Evolutionary conservation across 1,140 invertebrate species (phyloP).

Genomic region (Druon quercuslanigerum): DNA sequence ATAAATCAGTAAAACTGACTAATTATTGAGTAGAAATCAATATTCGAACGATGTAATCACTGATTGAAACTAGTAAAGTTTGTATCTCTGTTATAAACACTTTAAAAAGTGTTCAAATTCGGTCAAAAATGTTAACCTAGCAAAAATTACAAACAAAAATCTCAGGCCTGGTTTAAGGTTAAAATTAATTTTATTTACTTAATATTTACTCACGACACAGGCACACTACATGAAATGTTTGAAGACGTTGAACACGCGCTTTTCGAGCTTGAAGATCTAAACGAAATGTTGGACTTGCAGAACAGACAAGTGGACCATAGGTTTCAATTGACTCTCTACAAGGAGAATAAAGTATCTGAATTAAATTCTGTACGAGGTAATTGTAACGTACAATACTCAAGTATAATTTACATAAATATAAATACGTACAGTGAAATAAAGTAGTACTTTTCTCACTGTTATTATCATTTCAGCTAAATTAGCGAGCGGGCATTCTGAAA

Average conservation of each 20-base stretch:
- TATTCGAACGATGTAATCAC: too few species aligned
- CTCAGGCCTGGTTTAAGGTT: background rate
- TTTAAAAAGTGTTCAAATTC: too few species aligned
- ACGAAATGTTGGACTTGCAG: slow-evolving; percentile 81
- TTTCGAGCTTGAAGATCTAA: slow-evolving; percentile 79
- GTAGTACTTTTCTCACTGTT: slow-evolving; percentile 8
- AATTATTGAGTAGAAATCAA: too few species aligned
- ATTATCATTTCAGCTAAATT: slow-evolving; percentile 75
- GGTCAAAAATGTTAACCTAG: too few species aligned
- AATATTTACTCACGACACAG: slow-evolving; percentile 60
- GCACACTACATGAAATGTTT: slow-evolving; percentile 78
- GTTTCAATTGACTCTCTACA: slow-evolving; percentile 80
- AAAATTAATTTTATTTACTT: slow-evolving; percentile 22
- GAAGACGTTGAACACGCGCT: slow-evolving; percentile 80
- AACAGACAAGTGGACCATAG: slow-evolving; percentile 79
- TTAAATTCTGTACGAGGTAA: slow-evolving; percentile 78
- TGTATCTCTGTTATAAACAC: too few species aligned
- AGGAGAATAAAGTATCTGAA: slow-evolving; percentile 79
- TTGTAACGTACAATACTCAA: slow-evolving; percentile 20
- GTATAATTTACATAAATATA: background rate
- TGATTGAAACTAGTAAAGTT: too few species aligned
- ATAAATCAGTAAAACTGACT: too few species aligned
- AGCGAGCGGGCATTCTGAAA: slow-evolving; percentile 77
- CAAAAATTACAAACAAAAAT: too few species aligned
- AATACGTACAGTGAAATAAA: background rate